Conservation (phyloP, 2,888 invertebrate species). For the Cyclophora punctaria region DNA sequence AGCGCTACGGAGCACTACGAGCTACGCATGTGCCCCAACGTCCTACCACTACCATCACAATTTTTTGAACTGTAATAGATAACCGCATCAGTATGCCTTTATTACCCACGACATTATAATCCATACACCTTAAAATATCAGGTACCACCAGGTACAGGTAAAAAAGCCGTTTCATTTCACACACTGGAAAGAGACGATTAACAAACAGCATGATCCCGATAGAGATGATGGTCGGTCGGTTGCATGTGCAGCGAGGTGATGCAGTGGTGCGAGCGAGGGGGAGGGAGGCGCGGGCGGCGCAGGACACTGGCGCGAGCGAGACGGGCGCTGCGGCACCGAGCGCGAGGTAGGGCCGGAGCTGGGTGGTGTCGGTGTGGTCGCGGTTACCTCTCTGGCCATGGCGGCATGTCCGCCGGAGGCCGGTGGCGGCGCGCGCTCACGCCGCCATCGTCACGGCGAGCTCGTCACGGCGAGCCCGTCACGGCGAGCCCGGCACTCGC, state of each 20-base stretch:
- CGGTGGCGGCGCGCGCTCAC: constrained; percentile 74
- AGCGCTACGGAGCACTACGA: constrained; percentile 25
- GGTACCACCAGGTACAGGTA: no score
- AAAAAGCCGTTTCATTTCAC: no score
- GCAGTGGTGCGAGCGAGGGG: constrained; percentile 45
- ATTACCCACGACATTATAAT: no score
- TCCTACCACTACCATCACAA: no score
- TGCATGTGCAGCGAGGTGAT: constrained; percentile 52
- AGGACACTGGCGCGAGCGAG: not conserved
- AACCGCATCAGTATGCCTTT: no score
- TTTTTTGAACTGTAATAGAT: not conserved
- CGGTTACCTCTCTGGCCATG: constrained; percentile 82
- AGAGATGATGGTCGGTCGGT: constrained; percentile 39
- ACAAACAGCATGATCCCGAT: constrained; percentile 1
- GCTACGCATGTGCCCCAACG: constrained; percentile 34
- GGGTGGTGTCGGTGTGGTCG: constrained; percentile 45
- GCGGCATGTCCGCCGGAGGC: constrained; percentile 80
- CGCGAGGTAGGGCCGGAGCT: constrained; percentile 45
- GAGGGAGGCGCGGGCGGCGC: constrained; percentile 15
- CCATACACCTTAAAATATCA: no score
- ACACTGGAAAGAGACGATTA: no score
- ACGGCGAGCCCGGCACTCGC: constrained; percentile 61
- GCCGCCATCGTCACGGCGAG: constrained; percentile 71
- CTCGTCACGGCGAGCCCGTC: constrained; percentile 54
- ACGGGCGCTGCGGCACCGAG: constrained; percentile 5